A percentile compares a stretch with the other conserved stretches of the same genome.
These are phyloP conservation scores for Sylvia atricapilla DNA, from an alignment of 2,113 vertebrate genomes.

Conservation along the genomic window DNA sequence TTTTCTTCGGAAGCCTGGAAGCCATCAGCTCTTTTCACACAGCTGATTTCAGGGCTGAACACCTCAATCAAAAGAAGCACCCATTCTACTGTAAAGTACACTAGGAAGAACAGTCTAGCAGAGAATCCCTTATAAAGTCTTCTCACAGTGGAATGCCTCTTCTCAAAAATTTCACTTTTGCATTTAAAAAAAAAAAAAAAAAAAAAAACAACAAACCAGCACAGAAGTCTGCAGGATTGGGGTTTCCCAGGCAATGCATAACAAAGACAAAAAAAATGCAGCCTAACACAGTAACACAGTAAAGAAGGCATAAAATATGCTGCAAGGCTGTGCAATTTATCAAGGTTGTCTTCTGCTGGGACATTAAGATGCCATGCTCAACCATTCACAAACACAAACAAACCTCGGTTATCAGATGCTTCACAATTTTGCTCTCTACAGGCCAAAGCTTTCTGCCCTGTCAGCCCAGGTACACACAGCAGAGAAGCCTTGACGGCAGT, in stretches of 20 bases:
- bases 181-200: not conserved
- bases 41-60: not conserved
- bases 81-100: not conserved
- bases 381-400: not conserved
- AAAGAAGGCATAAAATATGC: not conserved
- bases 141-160: not conserved
- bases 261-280: not conserved
- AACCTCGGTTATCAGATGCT: not conserved
- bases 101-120: not conserved
- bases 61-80: not conserved
- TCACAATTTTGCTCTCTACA: not conserved
- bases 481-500: not conserved
- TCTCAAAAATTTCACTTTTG: not conserved
- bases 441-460: not conserved
- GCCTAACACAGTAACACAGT: not conserved
- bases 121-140: not conserved
- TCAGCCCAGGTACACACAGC: not conserved
- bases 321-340: not conserved
- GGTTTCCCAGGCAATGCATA: not conserved
- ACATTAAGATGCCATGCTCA: not conserved
- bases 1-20: not conserved
- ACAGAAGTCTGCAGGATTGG: not conserved
- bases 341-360: not conserved
- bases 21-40: not conserved
- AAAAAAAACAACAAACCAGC: not conserved